Evolutionary conservation across 2,888 invertebrate genomes (phyloP).

Genomic region (Trypoxylon attenuatum): DNA sequence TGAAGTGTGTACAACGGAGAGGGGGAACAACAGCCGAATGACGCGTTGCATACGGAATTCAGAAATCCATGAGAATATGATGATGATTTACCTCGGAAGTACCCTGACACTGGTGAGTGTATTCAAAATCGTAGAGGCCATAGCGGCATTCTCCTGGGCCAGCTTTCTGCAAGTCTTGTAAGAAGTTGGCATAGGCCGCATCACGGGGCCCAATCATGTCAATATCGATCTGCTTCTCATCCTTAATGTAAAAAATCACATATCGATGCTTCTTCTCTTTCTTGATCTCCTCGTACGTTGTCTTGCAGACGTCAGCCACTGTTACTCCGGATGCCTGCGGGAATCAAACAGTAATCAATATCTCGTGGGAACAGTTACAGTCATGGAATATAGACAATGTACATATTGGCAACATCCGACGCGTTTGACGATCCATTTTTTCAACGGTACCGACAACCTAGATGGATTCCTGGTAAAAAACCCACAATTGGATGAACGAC

Average conservation of each 20-base stretch:
- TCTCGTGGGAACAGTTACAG: background rate
- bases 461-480: no score
- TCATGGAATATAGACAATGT: background rate
- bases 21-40: no score
- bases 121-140: conserved; percentile 98
- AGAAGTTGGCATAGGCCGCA: conserved; percentile 95
- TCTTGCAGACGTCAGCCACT: conserved; percentile 96
- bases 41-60: no score
- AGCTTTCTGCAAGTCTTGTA: conserved; percentile 92
- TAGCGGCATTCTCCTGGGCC: conserved; percentile 98
- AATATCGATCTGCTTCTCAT: conserved; percentile 96
- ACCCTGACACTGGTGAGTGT: conserved; percentile 97
- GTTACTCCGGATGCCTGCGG: conserved; percentile 94
- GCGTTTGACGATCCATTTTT: background rate
- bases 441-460: background rate
- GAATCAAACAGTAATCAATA: conserved; percentile 18
- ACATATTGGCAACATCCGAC: background rate
- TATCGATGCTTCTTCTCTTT: conserved; percentile 98
- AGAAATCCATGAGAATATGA: no score
- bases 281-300: conserved; percentile 97
- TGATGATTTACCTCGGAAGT: conserved; percentile 83
- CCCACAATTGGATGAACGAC: no score
- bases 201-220: conserved; percentile 93
- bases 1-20: no score
- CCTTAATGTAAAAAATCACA: conserved; percentile 96